Percentiles rank a stretch among this genome's conserved stretches.
phyloP scores from a whole-genome alignment of 2,113 vertebrate genomes.

The Plestiodon gilberti region DNA sequence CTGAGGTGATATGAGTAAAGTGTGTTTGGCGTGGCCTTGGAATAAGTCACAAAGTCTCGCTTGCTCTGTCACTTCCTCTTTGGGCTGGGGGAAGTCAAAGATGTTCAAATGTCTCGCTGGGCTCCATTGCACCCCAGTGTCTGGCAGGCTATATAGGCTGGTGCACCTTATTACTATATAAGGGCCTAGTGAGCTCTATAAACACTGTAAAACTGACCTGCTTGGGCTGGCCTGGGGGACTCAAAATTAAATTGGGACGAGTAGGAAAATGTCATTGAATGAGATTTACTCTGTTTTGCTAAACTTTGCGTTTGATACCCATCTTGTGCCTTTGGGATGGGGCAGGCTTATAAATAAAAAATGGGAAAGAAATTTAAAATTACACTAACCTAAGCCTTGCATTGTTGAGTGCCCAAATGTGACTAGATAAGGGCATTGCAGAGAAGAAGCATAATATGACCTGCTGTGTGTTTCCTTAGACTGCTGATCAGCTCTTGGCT shows the following conservation, averaged over 20 bases:
- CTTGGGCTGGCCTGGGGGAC: background rate
- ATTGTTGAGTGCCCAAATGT: background rate
- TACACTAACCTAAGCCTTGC: background rate
- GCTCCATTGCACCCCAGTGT: too few species aligned
- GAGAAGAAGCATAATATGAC: background rate
- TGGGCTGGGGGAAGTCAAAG: too few species aligned
- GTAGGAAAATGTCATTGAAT: background rate
- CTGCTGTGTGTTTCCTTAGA: conserved; percentile 73
- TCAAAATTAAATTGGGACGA: background rate
- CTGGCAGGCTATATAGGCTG: too few species aligned
- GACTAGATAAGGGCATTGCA: accelerated
- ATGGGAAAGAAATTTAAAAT: background rate
- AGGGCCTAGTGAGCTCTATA: background rate
- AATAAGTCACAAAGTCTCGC: too few species aligned
- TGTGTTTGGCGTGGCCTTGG: too few species aligned
- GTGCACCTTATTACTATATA: too few species aligned
- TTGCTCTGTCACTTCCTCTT: too few species aligned
- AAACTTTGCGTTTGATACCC: background rate
- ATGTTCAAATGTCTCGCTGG: too few species aligned
- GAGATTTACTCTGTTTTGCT: background rate
- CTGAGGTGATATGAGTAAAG: background rate
- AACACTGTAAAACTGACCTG: background rate
- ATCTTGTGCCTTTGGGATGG: background rate
- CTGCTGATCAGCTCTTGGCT: conserved; percentile 94
- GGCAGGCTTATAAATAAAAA: background rate